Base-by-base conservation (phyloP, 2,113 vertebrate species). In the Chaetops frenatus region DNA sequence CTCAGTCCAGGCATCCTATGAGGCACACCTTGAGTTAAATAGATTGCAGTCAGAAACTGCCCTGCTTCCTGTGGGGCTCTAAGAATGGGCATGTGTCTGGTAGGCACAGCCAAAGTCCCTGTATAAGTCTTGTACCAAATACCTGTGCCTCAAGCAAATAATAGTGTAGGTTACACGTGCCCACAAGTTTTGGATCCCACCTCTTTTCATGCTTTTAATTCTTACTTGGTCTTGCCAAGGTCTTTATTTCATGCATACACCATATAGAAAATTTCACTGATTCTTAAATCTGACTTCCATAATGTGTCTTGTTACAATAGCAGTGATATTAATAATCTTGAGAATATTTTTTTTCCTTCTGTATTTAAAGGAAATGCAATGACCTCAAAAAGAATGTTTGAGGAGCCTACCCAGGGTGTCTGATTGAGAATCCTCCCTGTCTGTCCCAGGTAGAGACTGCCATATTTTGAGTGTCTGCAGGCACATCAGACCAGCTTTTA, bases 201-300 rank as follows among this genome's bases (percentile, higher is more conserved):
- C 28, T 66, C 8, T 67, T 78, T 66, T 74, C 22, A 51, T 27
- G 6, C 7, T 38, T 62, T 69, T 51, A 31, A 20, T 62, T 88
- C 76, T 94, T 88, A 53, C 15, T 73, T 25, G 53, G 28, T 27
- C 42, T 53, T 71, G 11, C 20, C 36, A 28, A 71, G 10, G 6
- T 57, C 57, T 78, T 78, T 80, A 60, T 85, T 85, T 94, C 72
- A n/a, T 81, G 58, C 40, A 79, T 27, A 35, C 36, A 38, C 53
- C 13, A n/a, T 90, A 22, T 67, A 74, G 50, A 17, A 13, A 29
- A 90, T 84, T 31, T 17, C 54, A 50, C 24, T 84, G 9, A 71
- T 93, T 69, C 50, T 95, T 89, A 90, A 94, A 92, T 73, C 58
- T 95, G 76, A 88, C 22, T 81, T 95, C 47, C 29, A 66, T 95